phyloP scores from a whole-genome alignment of 2,797 vertebrate species.

The Xyrichtys novacula region DNA sequence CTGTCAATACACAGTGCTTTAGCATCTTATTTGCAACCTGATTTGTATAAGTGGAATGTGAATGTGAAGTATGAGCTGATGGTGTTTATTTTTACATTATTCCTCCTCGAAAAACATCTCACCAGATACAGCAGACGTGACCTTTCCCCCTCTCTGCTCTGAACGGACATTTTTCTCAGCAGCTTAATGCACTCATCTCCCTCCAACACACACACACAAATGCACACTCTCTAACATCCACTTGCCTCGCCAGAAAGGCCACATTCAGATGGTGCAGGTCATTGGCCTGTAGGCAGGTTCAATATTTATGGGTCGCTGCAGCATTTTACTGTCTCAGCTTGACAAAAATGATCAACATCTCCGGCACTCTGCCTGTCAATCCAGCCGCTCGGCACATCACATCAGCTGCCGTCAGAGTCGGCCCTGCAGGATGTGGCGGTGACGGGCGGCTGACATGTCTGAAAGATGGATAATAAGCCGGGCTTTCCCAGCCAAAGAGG shows the following conservation, averaged over 20 bases:
- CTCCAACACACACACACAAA: slow-evolving; percentile 2
- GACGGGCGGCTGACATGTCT: slow-evolving; percentile 48
- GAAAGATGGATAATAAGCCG: slow-evolving; percentile 29
- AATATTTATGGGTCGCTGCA: slow-evolving; percentile 75
- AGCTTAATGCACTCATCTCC: slow-evolving; percentile 42
- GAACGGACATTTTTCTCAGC: slow-evolving; percentile 36
- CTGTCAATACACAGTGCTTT: background rate
- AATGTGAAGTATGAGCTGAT: slow-evolving; percentile 7
- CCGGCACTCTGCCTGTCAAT: slow-evolving; percentile 66
- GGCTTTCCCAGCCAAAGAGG: slow-evolving; percentile 23
- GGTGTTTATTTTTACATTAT: slow-evolving; percentile 31
- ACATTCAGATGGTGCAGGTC: slow-evolving; percentile 62
- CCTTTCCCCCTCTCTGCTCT: slow-evolving; percentile 29
- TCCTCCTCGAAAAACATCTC: slow-evolving; percentile 23
- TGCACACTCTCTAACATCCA: slow-evolving; percentile 27
- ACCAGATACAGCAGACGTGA: slow-evolving; percentile 38
- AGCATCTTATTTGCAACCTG: slow-evolving; percentile 4
- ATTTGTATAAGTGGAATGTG: background rate
- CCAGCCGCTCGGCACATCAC: slow-evolving; percentile 46
- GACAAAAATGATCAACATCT: slow-evolving; percentile 76
- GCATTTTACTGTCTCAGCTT: slow-evolving; percentile 70
- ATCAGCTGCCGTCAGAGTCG: slow-evolving; percentile 43
- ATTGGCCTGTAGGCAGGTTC: slow-evolving; percentile 72
- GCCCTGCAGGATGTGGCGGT: slow-evolving; percentile 44
- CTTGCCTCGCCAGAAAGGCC: slow-evolving; percentile 36